Base-by-base conservation (phyloP, 2,113 vertebrate species). In the Catharus bicknelli region DNA sequence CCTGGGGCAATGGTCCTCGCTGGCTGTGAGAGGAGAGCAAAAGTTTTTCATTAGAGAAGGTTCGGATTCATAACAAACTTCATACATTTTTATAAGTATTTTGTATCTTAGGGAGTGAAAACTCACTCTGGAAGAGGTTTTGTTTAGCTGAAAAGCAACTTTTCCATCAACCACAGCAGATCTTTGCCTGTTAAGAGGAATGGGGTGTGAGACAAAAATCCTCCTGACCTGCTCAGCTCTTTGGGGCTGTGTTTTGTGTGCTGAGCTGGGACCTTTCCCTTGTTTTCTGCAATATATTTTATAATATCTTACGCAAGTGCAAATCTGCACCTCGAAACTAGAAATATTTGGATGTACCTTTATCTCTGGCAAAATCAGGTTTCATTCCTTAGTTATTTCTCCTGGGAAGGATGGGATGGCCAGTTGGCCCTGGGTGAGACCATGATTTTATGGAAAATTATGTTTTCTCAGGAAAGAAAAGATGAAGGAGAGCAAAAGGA, bases 171-270 rank as follows among this genome's bases (percentile, higher is more conserved):
- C 23, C 5, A 1, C 4, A 5, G 20, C 9, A 61, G 30, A 59
- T 32, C 25, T 90, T 83, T 67, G 30, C 55, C 42, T 13, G 2
- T 36, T 57, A 57, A 8, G 18, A 85, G 43, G 11, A n/a, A 53
- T 34, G n/a, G 7, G 6, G 14, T 22, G 22, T 0, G 5, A 62
- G 36, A 25, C 2, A 8, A 84, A 72, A 76, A 14, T 61, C 13
- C 13, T 27, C 53, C 57, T 29, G 42, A 67, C 14, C 53, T 6
- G 1, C 29, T 26, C 20, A 2, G 5, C 47, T 47, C 14, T 53
- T 55, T 0, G 0, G 23, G 55, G 32, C 8, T 1, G 0, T 19
- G 15, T 45, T 86, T 36, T 51, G 17, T 64, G 55, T 34, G 20
- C 40, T 36, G 22, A 67, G 47, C 14, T 53, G 38, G 45, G 63